These are phyloP conservation scores for Lagopus muta DNA, from an alignment of 2,113 vertebrate species.

Conservation along the genomic window DNA sequence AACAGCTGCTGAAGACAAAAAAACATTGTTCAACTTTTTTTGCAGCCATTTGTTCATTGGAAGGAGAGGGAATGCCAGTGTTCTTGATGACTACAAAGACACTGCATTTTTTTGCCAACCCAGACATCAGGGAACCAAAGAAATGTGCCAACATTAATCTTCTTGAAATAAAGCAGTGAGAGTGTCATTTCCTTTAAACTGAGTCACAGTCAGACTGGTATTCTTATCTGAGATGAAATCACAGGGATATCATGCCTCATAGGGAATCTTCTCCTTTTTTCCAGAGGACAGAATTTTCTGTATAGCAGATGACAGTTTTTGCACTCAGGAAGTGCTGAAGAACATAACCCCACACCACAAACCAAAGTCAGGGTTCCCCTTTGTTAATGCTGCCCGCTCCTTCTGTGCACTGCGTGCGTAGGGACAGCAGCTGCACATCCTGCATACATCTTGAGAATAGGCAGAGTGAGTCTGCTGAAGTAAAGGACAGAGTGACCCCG, in stretches of 20 bases:
- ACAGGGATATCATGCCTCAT: neutral
- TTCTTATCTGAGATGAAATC: neutral
- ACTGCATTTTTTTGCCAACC: neutral
- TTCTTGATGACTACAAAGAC: neutral
- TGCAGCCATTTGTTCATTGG: neutral
- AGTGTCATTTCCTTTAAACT: neutral
- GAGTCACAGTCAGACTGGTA: neutral
- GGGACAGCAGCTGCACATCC: neutral
- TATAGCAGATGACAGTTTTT: neutral
- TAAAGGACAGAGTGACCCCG: neutral
- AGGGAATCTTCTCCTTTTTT: rapidly evolving
- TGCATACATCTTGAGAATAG: neutral
- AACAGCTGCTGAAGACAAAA: neutral
- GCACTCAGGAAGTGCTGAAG: neutral
- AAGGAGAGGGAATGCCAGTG: neutral
- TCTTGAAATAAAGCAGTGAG: neutral
- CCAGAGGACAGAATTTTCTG: neutral
- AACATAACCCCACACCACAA: rapidly evolving
- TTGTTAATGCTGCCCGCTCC: neutral
- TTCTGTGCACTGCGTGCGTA: neutral
- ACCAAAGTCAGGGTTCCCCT: neutral
- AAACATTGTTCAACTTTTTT: neutral
- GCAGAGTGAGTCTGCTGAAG: neutral
- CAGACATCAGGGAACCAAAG: neutral
- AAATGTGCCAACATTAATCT: neutral